Evolutionary conservation across 2,797 vertebrate species (phyloP).

Genomic region (Huso huso): DNA sequence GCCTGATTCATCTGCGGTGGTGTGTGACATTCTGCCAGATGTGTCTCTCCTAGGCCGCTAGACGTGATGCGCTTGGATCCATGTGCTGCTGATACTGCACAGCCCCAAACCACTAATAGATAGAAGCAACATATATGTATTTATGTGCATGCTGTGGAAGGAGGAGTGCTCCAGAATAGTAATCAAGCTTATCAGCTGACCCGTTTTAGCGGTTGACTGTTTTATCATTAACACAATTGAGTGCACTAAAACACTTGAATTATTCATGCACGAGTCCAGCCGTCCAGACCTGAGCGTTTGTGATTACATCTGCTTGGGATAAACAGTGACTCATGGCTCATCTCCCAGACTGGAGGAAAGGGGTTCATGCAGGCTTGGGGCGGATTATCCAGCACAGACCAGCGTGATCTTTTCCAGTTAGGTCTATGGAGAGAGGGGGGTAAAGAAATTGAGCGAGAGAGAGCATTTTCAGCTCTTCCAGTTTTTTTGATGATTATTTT

Average conservation of each 20-base stretch:
- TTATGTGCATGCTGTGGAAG: slow-evolving; percentile 23
- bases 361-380: slow-evolving; percentile 42
- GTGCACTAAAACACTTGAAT: slow-evolving; percentile 71
- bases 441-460: slow-evolving; percentile 28
- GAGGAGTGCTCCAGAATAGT: slow-evolving; percentile 61
- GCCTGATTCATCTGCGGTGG: slow-evolving; percentile 45
- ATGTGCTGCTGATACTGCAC: too few relatives aligned
- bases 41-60: slow-evolving; percentile 38
- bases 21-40: slow-evolving; percentile 32
- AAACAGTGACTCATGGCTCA: slow-evolving; percentile 63
- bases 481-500: not conserved
- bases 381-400: slow-evolving; percentile 61
- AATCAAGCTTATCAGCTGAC: slow-evolving; percentile 84
- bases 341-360: slow-evolving; percentile 41
- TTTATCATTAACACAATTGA: slow-evolving; percentile 76
- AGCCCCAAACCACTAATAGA: not conserved
- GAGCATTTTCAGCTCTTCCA: slow-evolving; percentile 34
- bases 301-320: slow-evolving; percentile 81
- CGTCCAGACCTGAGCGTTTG: slow-evolving; percentile 72
- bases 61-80: not conserved
- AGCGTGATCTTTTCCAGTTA: slow-evolving; percentile 52
- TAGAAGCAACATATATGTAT: not conserved
- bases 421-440: slow-evolving; percentile 30
- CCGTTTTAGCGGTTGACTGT: slow-evolving; percentile 74
- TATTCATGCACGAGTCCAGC: slow-evolving; percentile 75